Percentiles rank a stretch among this genome's conserved stretches.
Conservation (phyloP, 1,140 invertebrate species). For the Notospermus geniculatus region DNA sequence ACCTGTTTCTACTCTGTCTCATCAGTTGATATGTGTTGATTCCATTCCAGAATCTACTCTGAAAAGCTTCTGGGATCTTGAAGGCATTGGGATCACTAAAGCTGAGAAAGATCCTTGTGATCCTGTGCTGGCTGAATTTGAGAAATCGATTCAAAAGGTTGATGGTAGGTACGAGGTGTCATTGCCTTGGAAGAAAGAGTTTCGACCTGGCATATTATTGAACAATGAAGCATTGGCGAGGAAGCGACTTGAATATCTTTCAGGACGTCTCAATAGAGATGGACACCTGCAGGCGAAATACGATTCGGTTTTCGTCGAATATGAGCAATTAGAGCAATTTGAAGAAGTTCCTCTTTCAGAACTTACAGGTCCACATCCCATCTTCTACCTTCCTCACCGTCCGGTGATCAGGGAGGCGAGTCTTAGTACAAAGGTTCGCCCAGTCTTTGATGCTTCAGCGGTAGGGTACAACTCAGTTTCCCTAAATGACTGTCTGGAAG, state of each 20-base stretch:
- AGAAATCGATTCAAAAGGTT: background rate
- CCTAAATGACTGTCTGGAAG: constrained; percentile 47
- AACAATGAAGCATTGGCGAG: no score
- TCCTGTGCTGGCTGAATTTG: background rate
- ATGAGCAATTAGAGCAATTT: background rate
- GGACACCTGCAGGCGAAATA: background rate
- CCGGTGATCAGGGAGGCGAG: constrained; percentile 35
- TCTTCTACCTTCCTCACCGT: constrained; percentile 57
- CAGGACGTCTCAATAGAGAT: background rate
- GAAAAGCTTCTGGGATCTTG: constrained; percentile 4
- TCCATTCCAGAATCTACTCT: no score
- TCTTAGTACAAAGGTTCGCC: constrained; percentile 41
- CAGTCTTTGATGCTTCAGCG: constrained; percentile 51
- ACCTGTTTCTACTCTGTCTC: background rate
- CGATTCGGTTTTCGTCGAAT: background rate
- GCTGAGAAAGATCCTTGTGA: no score
- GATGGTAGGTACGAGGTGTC: constrained; percentile 5
- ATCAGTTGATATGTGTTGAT: background rate
- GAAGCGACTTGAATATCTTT: background rate
- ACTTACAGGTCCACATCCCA: background rate
- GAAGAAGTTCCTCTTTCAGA: background rate
- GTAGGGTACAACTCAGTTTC: constrained; percentile 29
- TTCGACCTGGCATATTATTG: background rate
- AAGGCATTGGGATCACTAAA: background rate
- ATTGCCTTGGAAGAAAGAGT: constrained; percentile 4